Evolutionary conservation across 2,888 invertebrate species (phyloP).

Genomic region (Strigamia maritima): DNA sequence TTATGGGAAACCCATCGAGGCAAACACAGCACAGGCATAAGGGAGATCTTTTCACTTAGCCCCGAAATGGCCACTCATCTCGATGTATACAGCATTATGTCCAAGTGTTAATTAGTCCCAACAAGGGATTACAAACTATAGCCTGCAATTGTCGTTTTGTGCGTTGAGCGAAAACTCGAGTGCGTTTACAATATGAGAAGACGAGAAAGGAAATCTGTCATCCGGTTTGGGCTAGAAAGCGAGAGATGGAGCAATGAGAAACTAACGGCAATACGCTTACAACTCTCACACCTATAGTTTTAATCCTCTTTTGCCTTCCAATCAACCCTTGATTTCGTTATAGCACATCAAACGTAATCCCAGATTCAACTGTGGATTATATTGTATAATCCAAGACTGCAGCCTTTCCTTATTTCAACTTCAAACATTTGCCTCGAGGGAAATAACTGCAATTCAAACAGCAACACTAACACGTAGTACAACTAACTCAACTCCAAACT

Average conservation of each 20-base stretch:
- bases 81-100: neutral
- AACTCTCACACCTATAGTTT: slow-evolving; percentile 9
- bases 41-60: slow-evolving; percentile 22
- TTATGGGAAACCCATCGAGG: slow-evolving; percentile 27
- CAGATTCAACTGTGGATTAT: slow-evolving; percentile 3
- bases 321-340: slow-evolving; percentile 27
- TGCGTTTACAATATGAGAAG: slow-evolving; percentile 1
- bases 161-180: neutral
- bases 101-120: slow-evolving; percentile 19
- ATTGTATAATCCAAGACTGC: slow-evolving; percentile 4
- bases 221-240: neutral
- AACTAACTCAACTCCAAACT: slow-evolving; percentile 14
- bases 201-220: slow-evolving; percentile 27
- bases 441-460: slow-evolving; percentile 24
- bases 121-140: slow-evolving; percentile 22
- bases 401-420: slow-evolving; percentile 13
- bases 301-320: slow-evolving; percentile 25
- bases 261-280: neutral
- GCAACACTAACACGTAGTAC: neutral
- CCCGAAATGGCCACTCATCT: neutral
- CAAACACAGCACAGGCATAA: slow-evolving; percentile 13
- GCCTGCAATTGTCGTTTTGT: neutral
- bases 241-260: neutral
- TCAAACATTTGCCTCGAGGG: slow-evolving; percentile 22
- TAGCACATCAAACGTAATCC: slow-evolving; percentile 24